phyloP scores from a whole-genome alignment of 2,888 invertebrate species.

The Fabriciana adippe region DNA sequence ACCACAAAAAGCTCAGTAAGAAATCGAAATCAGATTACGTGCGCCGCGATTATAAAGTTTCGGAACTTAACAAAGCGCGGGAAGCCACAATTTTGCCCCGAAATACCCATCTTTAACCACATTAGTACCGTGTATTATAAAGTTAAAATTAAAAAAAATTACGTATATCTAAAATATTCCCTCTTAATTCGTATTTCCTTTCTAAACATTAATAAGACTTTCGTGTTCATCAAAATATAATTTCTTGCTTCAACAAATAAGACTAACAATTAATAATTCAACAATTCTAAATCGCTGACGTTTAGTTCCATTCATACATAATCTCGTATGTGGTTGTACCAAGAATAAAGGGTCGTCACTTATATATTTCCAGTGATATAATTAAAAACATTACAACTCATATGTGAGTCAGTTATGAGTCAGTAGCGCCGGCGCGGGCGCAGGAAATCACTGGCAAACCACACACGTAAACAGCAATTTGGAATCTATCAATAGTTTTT shows the following conservation, averaged over 20 bases:
- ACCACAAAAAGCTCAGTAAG: constrained; percentile 68
- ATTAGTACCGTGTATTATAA: constrained; percentile 35
- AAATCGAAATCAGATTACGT: constrained; percentile 75
- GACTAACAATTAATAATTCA: background rate
- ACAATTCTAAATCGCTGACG: background rate
- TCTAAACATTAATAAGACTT: too few species aligned
- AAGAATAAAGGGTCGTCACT: constrained; percentile 54
- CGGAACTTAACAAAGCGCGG: constrained; percentile 54
- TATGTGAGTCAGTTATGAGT: constrained; percentile 63
- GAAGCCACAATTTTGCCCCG: constrained; percentile 50
- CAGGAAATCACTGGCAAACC: constrained; percentile 58
- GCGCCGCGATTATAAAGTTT: constrained; percentile 73
- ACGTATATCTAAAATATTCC: background rate
- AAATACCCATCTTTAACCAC: constrained; percentile 53
- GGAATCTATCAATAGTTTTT: constrained; percentile 66
- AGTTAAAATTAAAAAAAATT: constrained; percentile 6
- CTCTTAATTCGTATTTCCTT: too few species aligned
- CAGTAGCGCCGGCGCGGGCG: constrained; percentile 43
- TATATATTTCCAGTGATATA: constrained; percentile 63
- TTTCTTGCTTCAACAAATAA: too few species aligned
- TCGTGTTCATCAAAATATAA: too few species aligned
- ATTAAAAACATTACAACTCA: constrained; percentile 59
- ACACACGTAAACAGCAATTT: constrained; percentile 69
- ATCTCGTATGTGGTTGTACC: constrained; percentile 38
- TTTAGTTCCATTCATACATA: constrained; percentile 34